Percentiles rank a stretch among this genome's conserved stretches.
Conservation (phyloP, 2,888 invertebrate genomes). For the Machimus atricapillus region DNA sequence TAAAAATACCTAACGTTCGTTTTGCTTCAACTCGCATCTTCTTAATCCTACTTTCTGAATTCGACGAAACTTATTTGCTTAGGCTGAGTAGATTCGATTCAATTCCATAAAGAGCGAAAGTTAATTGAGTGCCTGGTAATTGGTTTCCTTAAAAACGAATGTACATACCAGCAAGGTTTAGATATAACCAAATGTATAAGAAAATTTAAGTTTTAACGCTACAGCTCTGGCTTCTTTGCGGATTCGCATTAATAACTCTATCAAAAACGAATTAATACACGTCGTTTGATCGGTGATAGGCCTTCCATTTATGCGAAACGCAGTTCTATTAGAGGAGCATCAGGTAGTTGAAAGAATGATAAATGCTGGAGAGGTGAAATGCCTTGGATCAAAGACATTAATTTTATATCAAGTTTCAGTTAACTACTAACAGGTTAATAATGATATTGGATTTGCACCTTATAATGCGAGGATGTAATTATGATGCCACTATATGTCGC, state of each 20-base stretch:
- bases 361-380: not conserved
- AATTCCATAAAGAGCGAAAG: not conserved
- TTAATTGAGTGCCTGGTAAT: not conserved
- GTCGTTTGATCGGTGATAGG: not conserved
- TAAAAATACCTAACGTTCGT: not conserved
- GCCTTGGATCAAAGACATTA: not conserved
- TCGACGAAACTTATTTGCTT: not conserved
- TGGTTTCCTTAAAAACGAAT: not conserved
- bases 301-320: not conserved
- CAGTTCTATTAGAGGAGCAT: not conserved
- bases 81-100: not conserved
- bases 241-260: not conserved
- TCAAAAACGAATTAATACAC: constrained; percentile 14
- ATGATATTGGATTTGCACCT: not conserved
- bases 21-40: not conserved
- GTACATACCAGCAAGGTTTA: not conserved
- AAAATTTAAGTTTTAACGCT: not conserved
- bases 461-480: not conserved
- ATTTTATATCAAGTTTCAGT: not conserved
- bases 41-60: not conserved
- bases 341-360: not conserved
- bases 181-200: not conserved
- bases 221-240: not conserved
- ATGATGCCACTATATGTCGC: not conserved
- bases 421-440: not conserved